A percentile compares a stretch with the other conserved stretches of the same genome.
phyloP scores from a whole-genome alignment of 2,113 vertebrate genomes.

The Bubo blakistoni region DNA sequence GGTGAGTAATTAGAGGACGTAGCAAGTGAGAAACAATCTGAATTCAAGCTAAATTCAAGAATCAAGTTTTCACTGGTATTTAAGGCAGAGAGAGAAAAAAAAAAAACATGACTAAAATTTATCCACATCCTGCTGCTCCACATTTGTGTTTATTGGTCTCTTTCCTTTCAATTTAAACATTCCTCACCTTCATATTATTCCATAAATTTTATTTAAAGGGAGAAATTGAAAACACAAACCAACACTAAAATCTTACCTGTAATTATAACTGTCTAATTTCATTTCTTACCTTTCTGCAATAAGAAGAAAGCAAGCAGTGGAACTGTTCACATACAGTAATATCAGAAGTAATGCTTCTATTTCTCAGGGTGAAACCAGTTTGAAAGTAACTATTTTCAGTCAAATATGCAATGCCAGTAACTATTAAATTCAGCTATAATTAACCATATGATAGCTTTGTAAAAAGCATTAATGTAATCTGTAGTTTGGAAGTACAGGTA shows the following conservation, averaged over 20 bases:
- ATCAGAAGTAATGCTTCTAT: background rate
- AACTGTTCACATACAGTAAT: background rate
- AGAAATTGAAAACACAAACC: background rate
- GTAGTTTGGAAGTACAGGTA: background rate
- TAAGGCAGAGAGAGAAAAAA: background rate
- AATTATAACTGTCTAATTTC: background rate
- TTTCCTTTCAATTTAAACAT: background rate
- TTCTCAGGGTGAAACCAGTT: background rate
- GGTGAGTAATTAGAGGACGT: background rate
- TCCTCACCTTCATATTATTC: background rate
- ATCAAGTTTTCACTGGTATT: background rate
- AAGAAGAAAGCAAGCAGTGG: background rate
- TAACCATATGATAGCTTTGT: background rate
- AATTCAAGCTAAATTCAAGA: background rate
- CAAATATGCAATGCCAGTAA: background rate
- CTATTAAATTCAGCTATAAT: background rate
- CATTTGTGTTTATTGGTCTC: background rate
- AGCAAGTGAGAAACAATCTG: background rate
- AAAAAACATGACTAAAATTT: fast-evolving
- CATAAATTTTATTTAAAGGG: background rate
- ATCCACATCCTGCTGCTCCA: background rate
- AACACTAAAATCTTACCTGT: background rate
- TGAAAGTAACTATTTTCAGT: background rate
- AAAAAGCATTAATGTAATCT: background rate
- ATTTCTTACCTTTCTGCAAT: background rate